Percentiles rank a stretch among this genome's conserved stretches.
These are phyloP conservation scores for Ciconia boyciana DNA, from an alignment of 2,113 vertebrate species.

Conservation along the genomic window DNA sequence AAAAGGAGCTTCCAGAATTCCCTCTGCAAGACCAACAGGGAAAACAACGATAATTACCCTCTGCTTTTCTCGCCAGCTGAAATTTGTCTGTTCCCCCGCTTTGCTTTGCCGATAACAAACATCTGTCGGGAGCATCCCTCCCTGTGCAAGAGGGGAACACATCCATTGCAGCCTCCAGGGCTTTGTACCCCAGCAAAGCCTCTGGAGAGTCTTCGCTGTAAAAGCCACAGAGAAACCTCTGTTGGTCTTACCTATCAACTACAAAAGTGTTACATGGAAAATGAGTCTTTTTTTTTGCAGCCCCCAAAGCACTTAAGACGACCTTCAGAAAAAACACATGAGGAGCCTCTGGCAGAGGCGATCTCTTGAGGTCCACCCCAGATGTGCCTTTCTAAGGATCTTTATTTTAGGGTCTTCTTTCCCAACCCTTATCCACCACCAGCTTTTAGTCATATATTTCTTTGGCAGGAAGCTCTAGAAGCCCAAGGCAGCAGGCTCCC, in stretches of 20 bases:
- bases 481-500: background rate
- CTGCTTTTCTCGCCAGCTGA: background rate
- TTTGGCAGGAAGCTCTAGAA: constrained; percentile 1
- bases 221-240: background rate
- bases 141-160: background rate
- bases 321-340: background rate
- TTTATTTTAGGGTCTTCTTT: background rate
- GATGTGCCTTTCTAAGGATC: background rate
- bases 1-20: constrained; percentile 10
- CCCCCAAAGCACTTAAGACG: background rate
- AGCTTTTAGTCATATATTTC: background rate
- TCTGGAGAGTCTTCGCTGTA: background rate
- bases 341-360: background rate
- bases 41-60: background rate
- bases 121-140: background rate
- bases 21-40: background rate
- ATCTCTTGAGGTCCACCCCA: background rate
- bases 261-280: background rate
- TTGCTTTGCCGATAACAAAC: background rate
- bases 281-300: background rate
- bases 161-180: rapidly evolving
- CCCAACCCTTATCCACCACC: background rate
- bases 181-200: background rate
- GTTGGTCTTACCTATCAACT: background rate
- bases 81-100: background rate